These are phyloP conservation scores for Virgularia gustaviana DNA, from an alignment of 92 coral and sea anemone species.

Conservation along the genomic window DNA sequence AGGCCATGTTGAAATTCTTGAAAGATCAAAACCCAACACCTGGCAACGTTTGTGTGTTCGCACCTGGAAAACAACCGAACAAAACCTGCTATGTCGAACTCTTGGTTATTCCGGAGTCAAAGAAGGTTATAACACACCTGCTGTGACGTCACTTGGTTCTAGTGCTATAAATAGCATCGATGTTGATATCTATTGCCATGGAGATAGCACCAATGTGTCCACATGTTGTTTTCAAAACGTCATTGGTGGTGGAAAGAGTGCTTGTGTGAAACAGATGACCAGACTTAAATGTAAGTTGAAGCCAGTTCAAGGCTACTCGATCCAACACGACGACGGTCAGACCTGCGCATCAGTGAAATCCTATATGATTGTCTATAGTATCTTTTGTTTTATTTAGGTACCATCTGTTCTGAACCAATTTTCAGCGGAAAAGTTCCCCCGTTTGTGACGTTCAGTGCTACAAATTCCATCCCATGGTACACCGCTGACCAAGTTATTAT, in stretches of 20 bases:
- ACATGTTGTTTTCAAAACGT: conserved; percentile 10
- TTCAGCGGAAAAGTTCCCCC: background rate
- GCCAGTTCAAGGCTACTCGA: no score
- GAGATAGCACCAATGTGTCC: conserved; percentile 10
- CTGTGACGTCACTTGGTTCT: background rate
- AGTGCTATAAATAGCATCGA: background rate
- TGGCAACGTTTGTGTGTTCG: conserved; percentile 23
- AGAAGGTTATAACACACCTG: background rate
- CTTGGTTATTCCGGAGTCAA: conserved; percentile 13
- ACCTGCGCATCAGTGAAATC: no score
- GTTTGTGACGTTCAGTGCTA: background rate
- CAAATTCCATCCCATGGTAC: conserved; percentile 10
- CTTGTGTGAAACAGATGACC: conserved; percentile 5
- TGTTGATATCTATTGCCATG: conserved; percentile 21
- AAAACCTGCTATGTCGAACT: conserved; percentile 3
- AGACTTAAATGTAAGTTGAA: conserved; percentile 4
- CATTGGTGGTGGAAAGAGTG: background rate
- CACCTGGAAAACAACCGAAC: background rate
- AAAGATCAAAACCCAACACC: background rate
- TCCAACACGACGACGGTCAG: no score
- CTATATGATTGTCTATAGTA: no score
- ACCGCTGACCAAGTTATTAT: conserved; percentile 11
- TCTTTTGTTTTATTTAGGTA: conserved; percentile 1
- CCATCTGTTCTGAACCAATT: conserved; percentile 28
- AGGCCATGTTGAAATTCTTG: conserved; percentile 6